Evolutionary conservation across 2,888 invertebrate species (phyloP).

Genomic region (Lasioglossum vierecki): DNA sequence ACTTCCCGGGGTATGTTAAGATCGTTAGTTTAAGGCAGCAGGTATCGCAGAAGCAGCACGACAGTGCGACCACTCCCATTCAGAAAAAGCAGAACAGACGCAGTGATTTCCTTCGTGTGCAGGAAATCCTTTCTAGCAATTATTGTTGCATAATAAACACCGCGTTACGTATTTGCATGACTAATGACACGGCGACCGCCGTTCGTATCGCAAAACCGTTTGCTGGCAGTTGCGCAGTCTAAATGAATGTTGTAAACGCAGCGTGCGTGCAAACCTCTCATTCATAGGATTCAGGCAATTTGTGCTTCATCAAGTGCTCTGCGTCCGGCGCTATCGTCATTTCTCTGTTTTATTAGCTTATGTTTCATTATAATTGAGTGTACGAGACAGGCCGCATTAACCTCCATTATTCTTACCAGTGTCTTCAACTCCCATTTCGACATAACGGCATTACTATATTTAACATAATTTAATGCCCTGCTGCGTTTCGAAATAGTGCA

Average conservation of each 20-base stretch:
- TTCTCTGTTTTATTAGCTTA: slow-evolving; percentile 11
- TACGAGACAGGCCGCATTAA: not conserved
- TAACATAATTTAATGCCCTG: not conserved
- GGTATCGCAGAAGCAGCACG: not conserved
- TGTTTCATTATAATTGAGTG: not conserved
- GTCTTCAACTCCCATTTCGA: not conserved
- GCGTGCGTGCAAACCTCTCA: slow-evolving; percentile 33
- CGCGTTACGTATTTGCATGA: slow-evolving; percentile 4
- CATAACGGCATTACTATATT: not conserved
- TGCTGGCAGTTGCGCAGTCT: slow-evolving; percentile 8
- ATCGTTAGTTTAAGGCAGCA: not conserved
- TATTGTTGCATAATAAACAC: slow-evolving; percentile 27
- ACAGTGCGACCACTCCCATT: not conserved
- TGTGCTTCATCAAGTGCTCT: slow-evolving; percentile 5
- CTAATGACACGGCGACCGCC: slow-evolving; percentile 6
- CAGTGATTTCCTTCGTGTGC: not conserved
- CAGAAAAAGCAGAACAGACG: not conserved
- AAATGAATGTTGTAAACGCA: slow-evolving; percentile 16
- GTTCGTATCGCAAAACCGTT: slow-evolving; percentile 21
- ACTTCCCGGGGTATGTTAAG: not conserved
- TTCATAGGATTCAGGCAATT: slow-evolving; percentile 24
- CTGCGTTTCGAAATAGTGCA: not conserved
- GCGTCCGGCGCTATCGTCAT: slow-evolving; percentile 1
- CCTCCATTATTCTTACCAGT: not conserved
- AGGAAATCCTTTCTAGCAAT: slow-evolving; percentile 24